A percentile compares a stretch with the other conserved stretches of the same genome.
Conservation (phyloP, 2,113 vertebrate species). For the Shinisaurus crocodilurus region DNA sequence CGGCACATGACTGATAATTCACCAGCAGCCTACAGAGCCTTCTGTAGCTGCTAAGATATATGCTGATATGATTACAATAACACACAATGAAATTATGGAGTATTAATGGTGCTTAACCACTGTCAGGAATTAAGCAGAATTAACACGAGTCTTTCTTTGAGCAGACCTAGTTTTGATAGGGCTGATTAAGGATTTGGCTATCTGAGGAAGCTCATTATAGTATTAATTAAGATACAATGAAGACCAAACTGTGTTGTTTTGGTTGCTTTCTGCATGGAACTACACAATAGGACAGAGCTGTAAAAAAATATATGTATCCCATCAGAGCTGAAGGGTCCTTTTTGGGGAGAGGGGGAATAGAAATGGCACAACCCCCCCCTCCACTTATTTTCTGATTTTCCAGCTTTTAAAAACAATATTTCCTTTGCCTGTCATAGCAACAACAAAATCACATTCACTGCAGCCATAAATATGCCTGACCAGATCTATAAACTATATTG, state of each 20-base stretch:
- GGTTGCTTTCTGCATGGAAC: conserved; percentile 77
- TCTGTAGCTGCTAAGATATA: conserved; percentile 81
- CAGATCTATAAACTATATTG: conserved; percentile 13
- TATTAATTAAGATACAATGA: conserved; percentile 86
- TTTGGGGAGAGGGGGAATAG: not conserved
- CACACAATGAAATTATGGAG: conserved; percentile 87
- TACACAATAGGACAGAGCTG: conserved; percentile 71
- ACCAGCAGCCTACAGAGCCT: conserved; percentile 81
- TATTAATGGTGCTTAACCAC: conserved; percentile 86
- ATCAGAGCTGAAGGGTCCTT: conserved; percentile 61
- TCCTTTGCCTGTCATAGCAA: conserved; percentile 46
- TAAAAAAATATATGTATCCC: conserved; percentile 59
- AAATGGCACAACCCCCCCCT: conserved; percentile 52
- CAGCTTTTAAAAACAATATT: conserved; percentile 59
- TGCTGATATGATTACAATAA: conserved; percentile 86
- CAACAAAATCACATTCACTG: conserved; percentile 40
- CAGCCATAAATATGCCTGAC: conserved; percentile 45
- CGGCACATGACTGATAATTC: conserved; percentile 83
- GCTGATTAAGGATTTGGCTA: conserved; percentile 85
- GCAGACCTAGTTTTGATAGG: conserved; percentile 82
- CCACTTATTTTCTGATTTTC: conserved; percentile 62
- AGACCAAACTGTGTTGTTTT: conserved; percentile 83
- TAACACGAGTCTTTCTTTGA: conserved; percentile 80
- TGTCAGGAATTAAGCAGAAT: conserved; percentile 87
- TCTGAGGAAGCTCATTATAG: conserved; percentile 84